Evolutionary conservation across 1,140 invertebrate species (phyloP).

Genomic region (Maconellicoccus hirsutus): DNA sequence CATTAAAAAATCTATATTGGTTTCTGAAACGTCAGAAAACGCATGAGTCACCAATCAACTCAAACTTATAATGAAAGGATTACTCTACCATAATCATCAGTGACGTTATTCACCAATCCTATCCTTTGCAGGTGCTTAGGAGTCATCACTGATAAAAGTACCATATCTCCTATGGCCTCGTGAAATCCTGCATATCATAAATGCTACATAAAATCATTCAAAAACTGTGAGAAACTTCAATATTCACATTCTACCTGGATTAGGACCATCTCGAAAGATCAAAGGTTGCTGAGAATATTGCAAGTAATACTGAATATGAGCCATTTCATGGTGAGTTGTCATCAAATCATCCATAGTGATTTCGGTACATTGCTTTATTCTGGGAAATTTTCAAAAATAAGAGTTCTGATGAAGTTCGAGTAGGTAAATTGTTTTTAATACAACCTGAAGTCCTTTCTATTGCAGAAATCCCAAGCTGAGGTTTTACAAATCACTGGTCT

Average conservation of each 20-base stretch:
- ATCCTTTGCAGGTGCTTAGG: conserved; percentile 67
- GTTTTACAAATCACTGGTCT: conserved; percentile 67
- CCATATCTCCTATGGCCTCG: conserved; percentile 82
- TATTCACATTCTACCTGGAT: conserved; percentile 46
- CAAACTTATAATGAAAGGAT: too few species aligned
- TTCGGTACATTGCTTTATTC: conserved; percentile 83
- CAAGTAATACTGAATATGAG: conserved; percentile 71
- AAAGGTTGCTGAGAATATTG: conserved; percentile 63
- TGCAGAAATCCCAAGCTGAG: conserved; percentile 81
- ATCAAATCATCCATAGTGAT: conserved; percentile 67
- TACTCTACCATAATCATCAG: conserved; percentile 38
- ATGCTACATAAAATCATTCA: neutral
- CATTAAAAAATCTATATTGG: conserved; percentile 65
- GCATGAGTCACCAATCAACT: too few species aligned
- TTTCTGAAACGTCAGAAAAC: conserved; percentile 38
- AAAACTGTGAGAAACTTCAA: neutral
- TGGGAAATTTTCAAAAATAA: conserved; percentile 34
- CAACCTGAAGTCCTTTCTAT: conserved; percentile 64
- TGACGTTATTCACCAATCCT: conserved; percentile 48
- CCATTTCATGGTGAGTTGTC: conserved; percentile 75
- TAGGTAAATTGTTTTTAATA: too few species aligned
- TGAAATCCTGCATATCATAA: conserved; percentile 57
- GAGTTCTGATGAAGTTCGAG: neutral
- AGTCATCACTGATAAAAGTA: conserved; percentile 68
- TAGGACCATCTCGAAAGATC: conserved; percentile 61